Evolutionary conservation across 2,797 vertebrate genomes (phyloP).

Genomic region (Centroberyx gerrardi): DNA sequence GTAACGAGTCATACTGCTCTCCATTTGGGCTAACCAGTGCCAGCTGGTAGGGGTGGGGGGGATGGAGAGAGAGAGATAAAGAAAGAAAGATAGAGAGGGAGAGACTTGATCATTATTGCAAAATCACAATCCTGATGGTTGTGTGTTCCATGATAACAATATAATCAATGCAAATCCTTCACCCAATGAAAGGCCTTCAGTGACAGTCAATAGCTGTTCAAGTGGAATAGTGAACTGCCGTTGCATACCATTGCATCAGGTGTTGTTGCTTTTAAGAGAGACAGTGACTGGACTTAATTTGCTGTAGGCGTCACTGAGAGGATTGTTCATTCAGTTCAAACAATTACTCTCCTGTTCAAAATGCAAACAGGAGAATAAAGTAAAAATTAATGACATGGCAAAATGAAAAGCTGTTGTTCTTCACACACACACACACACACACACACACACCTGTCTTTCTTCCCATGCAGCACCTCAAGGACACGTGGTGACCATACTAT

Average conservation of each 20-base stretch:
- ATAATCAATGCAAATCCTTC: neutral
- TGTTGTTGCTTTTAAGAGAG: slow-evolving; percentile 9
- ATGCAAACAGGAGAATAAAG: neutral
- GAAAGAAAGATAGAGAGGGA: slow-evolving; percentile 6
- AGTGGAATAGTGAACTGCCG: too few species aligned
- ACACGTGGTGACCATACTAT: neutral
- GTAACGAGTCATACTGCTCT: slow-evolving; percentile 96
- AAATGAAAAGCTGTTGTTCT: slow-evolving; percentile 13
- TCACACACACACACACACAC: too few species aligned
- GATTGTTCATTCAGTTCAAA: neutral
- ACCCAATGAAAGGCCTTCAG: neutral
- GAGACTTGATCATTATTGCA: neutral
- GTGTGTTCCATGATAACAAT: neutral
- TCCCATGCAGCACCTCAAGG: slow-evolving; percentile 54
- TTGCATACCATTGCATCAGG: slow-evolving; percentile 8
- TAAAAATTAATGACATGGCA: neutral
- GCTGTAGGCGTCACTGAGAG: neutral
- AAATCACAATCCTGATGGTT: neutral
- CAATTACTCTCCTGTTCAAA: neutral
- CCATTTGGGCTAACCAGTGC: slow-evolving; percentile 96
- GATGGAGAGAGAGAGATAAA: neutral
- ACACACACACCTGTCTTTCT: slow-evolving; percentile 32
- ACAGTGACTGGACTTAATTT: neutral
- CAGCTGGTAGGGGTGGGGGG: slow-evolving; percentile 79
- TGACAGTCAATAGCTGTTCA: neutral